Evolutionary conservation across 2,797 vertebrate genomes (phyloP).

Genomic region (Takifugu rubripes): DNA sequence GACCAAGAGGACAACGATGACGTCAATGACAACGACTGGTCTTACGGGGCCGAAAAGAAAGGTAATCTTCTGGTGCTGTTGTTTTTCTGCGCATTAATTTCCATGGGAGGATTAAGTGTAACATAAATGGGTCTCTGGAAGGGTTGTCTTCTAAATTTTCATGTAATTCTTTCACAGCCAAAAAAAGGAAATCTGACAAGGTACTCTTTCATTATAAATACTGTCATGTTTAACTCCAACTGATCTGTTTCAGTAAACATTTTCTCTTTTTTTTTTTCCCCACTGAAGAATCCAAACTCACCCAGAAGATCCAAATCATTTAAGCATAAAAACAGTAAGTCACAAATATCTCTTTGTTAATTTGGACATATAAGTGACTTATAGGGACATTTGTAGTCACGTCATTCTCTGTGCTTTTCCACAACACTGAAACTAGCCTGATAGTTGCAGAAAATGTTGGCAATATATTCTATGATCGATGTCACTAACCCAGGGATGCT

Average conservation of each 20-base stretch:
- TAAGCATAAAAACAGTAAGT: constrained; percentile 98
- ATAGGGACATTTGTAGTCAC: not conserved
- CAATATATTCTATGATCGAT: too few species aligned
- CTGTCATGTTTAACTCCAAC: too few species aligned
- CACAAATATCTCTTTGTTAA: not conserved
- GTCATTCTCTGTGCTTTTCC: not conserved
- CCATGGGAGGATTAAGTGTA: not conserved
- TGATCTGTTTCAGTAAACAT: not conserved
- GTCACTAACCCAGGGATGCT: too few species aligned
- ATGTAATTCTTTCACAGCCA: constrained; percentile 75
- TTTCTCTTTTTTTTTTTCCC: constrained; percentile 5
- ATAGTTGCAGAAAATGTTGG: too few species aligned
- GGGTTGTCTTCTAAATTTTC: not conserved
- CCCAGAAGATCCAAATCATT: constrained; percentile 97
- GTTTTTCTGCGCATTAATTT: not conserved
- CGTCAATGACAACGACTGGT: constrained; percentile 98
- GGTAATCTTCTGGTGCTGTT: constrained; percentile 64
- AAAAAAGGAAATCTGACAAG: constrained; percentile 98
- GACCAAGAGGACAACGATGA: constrained; percentile 99
- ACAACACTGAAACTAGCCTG: too few species aligned
- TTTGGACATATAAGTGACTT: not conserved
- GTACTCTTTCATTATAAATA: constrained; percentile 64
- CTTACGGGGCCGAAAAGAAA: constrained; percentile 98
- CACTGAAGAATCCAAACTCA: constrained; percentile 91
- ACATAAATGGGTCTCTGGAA: not conserved